These are phyloP conservation scores for Apodemia duryi DNA, from an alignment of 2,888 invertebrate species.

Conservation along the genomic window DNA sequence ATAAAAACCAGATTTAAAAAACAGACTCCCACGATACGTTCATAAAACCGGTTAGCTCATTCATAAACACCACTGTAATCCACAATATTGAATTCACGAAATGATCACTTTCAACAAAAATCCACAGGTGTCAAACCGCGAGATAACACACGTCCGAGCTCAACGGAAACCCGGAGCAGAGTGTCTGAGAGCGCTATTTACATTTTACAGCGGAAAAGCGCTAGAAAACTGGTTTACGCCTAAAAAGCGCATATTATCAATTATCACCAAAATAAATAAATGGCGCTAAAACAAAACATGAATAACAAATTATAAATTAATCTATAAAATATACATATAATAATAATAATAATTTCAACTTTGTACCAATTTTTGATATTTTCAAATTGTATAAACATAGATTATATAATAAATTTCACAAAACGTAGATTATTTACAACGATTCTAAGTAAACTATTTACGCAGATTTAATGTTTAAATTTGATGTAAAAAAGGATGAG, in stretches of 20 bases:
- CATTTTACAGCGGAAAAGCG: conserved; percentile 5
- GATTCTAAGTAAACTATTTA: too few relatives aligned
- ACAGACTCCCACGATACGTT: conserved; percentile 7
- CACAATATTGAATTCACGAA: conserved; percentile 9
- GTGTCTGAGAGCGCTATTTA: conserved; percentile 33
- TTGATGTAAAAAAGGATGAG: too few relatives aligned
- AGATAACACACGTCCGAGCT: conserved; percentile 35
- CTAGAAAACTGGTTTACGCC: background rate
- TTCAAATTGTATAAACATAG: too few relatives aligned
- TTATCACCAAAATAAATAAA: background rate
- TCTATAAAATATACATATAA: too few relatives aligned
- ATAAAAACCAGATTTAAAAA: conserved; percentile 8
- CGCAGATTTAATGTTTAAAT: too few relatives aligned
- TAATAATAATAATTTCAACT: too few relatives aligned
- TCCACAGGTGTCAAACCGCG: conserved; percentile 55
- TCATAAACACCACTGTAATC: conserved; percentile 21
- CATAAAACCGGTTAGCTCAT: conserved; percentile 9
- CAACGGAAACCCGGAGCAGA: conserved; percentile 47
- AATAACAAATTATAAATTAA: too few relatives aligned
- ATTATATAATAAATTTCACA: too few relatives aligned
- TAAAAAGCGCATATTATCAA: background rate
- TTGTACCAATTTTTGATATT: too few relatives aligned
- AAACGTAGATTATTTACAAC: too few relatives aligned
- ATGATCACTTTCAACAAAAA: conserved; percentile 28
- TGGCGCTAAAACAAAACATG: too few relatives aligned